Evolutionary conservation across 2,113 vertebrate genomes (phyloP).

Genomic region (Gulo gulo): DNA sequence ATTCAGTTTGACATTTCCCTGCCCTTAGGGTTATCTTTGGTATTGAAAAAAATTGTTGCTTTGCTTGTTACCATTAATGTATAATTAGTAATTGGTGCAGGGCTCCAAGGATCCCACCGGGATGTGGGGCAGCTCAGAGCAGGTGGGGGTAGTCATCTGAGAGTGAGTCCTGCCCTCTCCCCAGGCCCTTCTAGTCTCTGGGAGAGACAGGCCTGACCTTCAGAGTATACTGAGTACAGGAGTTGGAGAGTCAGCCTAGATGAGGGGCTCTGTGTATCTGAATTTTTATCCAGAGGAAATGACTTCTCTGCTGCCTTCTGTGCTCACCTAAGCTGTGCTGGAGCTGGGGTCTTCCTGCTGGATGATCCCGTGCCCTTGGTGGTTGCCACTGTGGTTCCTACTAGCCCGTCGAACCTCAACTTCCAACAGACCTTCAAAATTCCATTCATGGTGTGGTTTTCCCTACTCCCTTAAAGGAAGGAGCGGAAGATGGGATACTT

Average conservation of each 20-base stretch:
- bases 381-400: background rate
- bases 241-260: background rate
- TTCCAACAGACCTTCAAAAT: background rate
- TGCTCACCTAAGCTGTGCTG: background rate
- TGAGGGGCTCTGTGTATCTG: background rate
- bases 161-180: no score
- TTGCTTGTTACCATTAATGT: conserved; percentile 46
- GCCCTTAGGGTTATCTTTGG: conserved; percentile 21
- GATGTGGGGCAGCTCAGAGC: background rate
- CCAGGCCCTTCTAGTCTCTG: background rate
- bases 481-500: background rate
- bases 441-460: background rate
- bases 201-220: background rate
- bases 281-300: background rate
- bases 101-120: background rate
- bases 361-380: background rate
- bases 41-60: conserved; percentile 37
- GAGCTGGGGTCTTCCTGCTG: background rate
- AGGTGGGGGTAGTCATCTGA: background rate
- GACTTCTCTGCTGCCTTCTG: background rate
- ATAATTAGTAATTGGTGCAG: background rate
- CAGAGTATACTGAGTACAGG: background rate
- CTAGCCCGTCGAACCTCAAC: background rate
- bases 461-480: background rate
- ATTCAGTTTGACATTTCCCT: conserved; percentile 25